Evolutionary conservation across 2,113 vertebrate genomes (phyloP), one percentile per base, ranked within the genome.

Genomic region (Hippocampus barbouri): DNA sequence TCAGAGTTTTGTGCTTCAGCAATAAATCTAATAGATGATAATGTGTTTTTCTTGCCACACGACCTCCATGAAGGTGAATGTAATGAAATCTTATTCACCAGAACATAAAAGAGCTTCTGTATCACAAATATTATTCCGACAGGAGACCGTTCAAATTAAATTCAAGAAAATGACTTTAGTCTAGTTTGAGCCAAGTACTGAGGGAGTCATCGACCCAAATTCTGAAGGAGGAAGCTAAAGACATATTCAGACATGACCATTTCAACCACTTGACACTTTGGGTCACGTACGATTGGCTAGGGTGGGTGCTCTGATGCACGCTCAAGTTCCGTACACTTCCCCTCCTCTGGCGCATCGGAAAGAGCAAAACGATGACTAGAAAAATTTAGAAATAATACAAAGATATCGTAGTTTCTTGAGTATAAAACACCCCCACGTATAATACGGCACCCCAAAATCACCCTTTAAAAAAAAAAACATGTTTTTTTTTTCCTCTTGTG

Each of bases 121-220:
- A 60, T 16, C n/a, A 59, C 12, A 25, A 12, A 27, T 59, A 27
- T 59, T 59, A 11, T 25, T 27, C 47, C 47, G 25, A 59, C 56
- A 27, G 56, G 12, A 27, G 9, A 59, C 23, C 27, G 56, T 25
- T 27, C 23, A 27, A 59, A 59, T 59, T 59, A 25, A 27, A 5
- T 59, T 56, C 11, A n/a, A 23, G 53, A 56, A 56, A 56, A 56
- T 56, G 21, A 56, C 53, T 21, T 56, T 56, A 20, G 16, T 56
- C 20, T 23, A n/a, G 7, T 56, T 56, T 23, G 53, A 21, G 47
- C 16, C 21, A 56, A 56, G 53, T 3, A 68, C 71, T 15, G 8
- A 8, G 51, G 12, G 34, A 60, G 41, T 70, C 72, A 66, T 54
- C 66, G 60, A 79, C 49, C 47, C 69, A 65, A 49, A 56, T 38